Evolutionary conservation across 1,140 invertebrate species (phyloP).

Genomic region (Teleopsis dalmanni): DNA sequence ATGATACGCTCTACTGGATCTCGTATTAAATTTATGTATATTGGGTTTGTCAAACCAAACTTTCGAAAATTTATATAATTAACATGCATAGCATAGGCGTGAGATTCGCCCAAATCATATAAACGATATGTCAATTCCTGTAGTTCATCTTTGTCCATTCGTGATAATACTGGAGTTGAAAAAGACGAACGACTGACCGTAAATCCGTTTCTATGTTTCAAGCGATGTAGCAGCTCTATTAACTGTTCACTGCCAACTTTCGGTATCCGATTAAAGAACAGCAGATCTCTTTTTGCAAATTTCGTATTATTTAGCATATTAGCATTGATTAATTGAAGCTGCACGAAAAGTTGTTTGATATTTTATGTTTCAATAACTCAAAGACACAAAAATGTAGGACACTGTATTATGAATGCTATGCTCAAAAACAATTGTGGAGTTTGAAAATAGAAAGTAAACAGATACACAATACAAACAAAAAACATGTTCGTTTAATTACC

Average conservation of each 20-base stretch:
- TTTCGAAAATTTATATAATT: slow-evolving; percentile 53
- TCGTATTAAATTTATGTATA: slow-evolving; percentile 80
- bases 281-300: slow-evolving; percentile 57
- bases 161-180: slow-evolving; percentile 8
- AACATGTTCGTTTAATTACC: too few species aligned
- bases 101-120: slow-evolving; percentile 19
- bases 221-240: slow-evolving; percentile 67
- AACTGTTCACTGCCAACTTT: slow-evolving; percentile 78
- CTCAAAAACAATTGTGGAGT: too few species aligned
- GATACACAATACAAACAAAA: too few species aligned
- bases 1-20: slow-evolving; percentile 82
- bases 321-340: too few species aligned
- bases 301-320: slow-evolving; percentile 59
- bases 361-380: too few species aligned
- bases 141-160: slow-evolving; percentile 15
- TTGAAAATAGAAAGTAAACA: too few species aligned
- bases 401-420: too few species aligned
- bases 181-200: slow-evolving; percentile 14
- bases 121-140: slow-evolving; percentile 14
- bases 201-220: slow-evolving; percentile 63
- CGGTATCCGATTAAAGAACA: slow-evolving; percentile 83
- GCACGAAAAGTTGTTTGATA: too few species aligned
- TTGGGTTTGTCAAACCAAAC: slow-evolving; percentile 67
- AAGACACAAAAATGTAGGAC: too few species aligned
- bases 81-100: slow-evolving; percentile 22